Conservation (phyloP, 2,113 vertebrate species). For the Epinephelus lanceolatus region DNA sequence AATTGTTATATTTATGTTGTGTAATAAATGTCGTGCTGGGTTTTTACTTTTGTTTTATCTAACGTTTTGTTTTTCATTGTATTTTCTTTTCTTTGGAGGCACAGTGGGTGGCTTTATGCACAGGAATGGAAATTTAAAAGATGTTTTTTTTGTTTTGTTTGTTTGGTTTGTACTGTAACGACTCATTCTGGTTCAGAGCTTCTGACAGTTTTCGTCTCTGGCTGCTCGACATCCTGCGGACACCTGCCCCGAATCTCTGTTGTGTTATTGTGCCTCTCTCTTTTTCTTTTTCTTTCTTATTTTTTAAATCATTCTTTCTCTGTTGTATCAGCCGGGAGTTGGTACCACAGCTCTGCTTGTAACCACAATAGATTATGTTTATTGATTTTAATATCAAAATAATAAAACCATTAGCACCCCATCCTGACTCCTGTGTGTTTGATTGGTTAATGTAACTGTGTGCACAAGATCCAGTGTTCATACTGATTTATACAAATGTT, state of each 20-base stretch:
- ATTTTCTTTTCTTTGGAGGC: conserved; percentile 83
- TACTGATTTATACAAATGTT: too few relatives aligned
- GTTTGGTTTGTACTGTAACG: conserved; percentile 73
- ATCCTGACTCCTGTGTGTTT: conserved; percentile 32
- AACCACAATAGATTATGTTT: conserved; percentile 87
- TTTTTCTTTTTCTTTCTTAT: conserved; percentile 51
- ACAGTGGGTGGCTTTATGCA: conserved; percentile 83
- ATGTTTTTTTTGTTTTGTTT: conserved; percentile 13
- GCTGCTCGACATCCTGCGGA: conserved; percentile 69
- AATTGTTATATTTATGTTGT: conserved; percentile 95
- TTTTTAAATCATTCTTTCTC: conserved; percentile 75
- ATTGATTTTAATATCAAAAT: conserved; percentile 88
- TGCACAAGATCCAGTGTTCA: not conserved
- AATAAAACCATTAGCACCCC: conserved; percentile 86
- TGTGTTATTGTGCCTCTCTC: conserved; percentile 77
- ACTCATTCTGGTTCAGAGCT: conserved; percentile 73
- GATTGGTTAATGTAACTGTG: not conserved
- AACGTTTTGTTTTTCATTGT: conserved; percentile 78
- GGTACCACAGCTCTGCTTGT: conserved; percentile 87
- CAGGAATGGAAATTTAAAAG: conserved; percentile 68
- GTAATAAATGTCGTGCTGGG: conserved; percentile 94
- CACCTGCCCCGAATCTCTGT: conserved; percentile 71
- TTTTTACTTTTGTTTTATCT: conserved; percentile 84
- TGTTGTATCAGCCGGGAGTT: conserved; percentile 86
- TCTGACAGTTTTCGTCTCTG: conserved; percentile 69